A percentile compares a stretch with the other conserved stretches of the same genome.
phyloP scores from a whole-genome alignment of 2,113 vertebrate genomes.

The Cyprinodon brontotheroides region DNA sequence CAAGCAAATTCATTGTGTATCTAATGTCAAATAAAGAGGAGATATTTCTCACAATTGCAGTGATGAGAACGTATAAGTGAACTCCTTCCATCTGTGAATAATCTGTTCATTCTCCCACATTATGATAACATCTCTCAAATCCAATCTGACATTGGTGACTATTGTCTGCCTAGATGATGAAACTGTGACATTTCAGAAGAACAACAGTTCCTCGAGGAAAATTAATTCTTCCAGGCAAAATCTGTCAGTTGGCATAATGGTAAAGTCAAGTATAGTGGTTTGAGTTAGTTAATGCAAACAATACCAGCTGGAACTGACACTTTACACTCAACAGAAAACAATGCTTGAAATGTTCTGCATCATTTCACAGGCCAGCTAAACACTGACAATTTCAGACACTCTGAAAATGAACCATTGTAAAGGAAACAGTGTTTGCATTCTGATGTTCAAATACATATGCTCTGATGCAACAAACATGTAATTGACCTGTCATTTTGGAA shows the following conservation, averaged over 20 bases:
- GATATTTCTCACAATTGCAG: background rate
- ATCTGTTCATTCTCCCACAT: slow-evolving; percentile 44
- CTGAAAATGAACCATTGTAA: slow-evolving; percentile 35
- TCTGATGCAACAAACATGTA: slow-evolving; percentile 15
- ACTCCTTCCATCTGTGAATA: slow-evolving; percentile 18
- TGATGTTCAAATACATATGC: slow-evolving; percentile 21
- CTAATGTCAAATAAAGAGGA: slow-evolving; percentile 1
- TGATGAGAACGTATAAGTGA: slow-evolving; percentile 14
- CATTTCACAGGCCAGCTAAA: slow-evolving; percentile 42
- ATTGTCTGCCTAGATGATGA: slow-evolving; percentile 54
- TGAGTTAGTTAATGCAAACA: slow-evolving; percentile 49
- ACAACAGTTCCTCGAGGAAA: slow-evolving; percentile 47
- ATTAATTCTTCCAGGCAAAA: slow-evolving; percentile 56
- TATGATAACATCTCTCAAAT: slow-evolving; percentile 36
- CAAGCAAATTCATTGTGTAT: background rate
- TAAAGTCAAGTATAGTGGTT: slow-evolving; percentile 39
- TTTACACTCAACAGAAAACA: slow-evolving; percentile 33
- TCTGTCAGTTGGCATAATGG: slow-evolving; percentile 54
- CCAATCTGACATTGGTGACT: slow-evolving; percentile 39
- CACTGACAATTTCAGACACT: slow-evolving; percentile 35
- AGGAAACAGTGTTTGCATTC: slow-evolving; percentile 35
- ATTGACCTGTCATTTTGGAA: slow-evolving; percentile 2
- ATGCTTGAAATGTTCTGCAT: slow-evolving; percentile 42
- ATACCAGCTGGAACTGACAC: slow-evolving; percentile 54
- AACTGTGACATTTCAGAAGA: slow-evolving; percentile 43